phyloP scores from a whole-genome alignment of 2,113 vertebrate species.

The Chinchilla lanigera region DNA sequence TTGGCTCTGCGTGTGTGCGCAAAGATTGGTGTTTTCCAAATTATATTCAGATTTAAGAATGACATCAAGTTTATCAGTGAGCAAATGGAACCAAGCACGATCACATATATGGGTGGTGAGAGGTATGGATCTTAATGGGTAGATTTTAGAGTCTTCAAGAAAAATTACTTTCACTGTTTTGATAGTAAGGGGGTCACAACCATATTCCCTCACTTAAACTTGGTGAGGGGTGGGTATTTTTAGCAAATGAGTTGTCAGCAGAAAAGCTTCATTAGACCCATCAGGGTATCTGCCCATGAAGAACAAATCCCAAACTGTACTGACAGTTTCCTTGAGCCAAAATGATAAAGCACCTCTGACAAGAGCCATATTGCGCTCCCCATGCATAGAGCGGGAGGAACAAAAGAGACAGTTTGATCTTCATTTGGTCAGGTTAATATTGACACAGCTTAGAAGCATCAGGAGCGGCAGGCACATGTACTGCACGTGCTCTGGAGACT shows the following conservation, averaged over 20 bases:
- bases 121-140: constrained; percentile 60
- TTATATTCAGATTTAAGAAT: constrained; percentile 91
- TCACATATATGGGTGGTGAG: constrained; percentile 57
- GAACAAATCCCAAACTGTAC: constrained; percentile 94
- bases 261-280: constrained; percentile 97
- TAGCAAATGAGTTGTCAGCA: constrained; percentile 95
- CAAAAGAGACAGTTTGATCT: constrained; percentile 90
- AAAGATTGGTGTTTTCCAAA: constrained; percentile 92
- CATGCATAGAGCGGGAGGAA: constrained; percentile 87
- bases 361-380: constrained; percentile 94
- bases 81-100: constrained; percentile 81
- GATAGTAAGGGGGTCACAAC: constrained; percentile 76
- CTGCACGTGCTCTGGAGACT: constrained; percentile 77
- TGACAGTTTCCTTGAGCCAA: constrained; percentile 93
- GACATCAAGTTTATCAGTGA: constrained; percentile 88
- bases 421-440: constrained; percentile 94
- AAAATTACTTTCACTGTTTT: constrained; percentile 68
- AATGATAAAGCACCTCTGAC: constrained; percentile 93
- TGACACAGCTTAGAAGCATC: constrained; percentile 88
- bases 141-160: constrained; percentile 68
- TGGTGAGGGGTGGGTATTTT: constrained; percentile 91
- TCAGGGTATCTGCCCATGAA: constrained; percentile 96
- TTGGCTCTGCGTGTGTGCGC: constrained; percentile 94
- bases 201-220: constrained; percentile 84
- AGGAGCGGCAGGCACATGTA: constrained; percentile 78